These are phyloP conservation scores for Eristalis arbustorum DNA, from an alignment of 2,888 invertebrate genomes.

Conservation along the genomic window DNA sequence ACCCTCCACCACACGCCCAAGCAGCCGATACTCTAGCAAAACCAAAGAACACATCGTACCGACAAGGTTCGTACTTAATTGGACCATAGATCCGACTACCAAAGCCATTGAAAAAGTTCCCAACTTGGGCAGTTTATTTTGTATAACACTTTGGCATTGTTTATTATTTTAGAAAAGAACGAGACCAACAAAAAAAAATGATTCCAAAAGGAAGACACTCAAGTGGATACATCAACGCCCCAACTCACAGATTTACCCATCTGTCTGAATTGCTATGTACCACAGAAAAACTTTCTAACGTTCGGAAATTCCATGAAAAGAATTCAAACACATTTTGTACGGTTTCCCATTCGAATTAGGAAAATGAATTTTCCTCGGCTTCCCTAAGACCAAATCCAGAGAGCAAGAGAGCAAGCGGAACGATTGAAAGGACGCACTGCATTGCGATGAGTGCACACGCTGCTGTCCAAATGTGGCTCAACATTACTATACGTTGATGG, in stretches of 20 bases:
- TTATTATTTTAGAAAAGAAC: constrained; percentile 19
- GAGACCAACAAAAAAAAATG: not conserved
- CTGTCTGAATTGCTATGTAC: not conserved
- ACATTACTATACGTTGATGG: not conserved
- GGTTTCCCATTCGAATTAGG: constrained; percentile 24
- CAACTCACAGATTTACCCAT: not conserved
- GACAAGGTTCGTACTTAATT: not conserved
- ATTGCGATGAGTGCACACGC: not conserved
- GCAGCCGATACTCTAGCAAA: not conserved
- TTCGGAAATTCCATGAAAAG: constrained; percentile 15
- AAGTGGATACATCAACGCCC: constrained; percentile 2
- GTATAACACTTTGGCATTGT: constrained; percentile 38
- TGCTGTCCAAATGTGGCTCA: not conserved
- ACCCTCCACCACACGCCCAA: not conserved
- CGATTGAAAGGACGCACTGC: not conserved
- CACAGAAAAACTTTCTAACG: constrained; percentile 17
- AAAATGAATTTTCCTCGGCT: constrained; percentile 23
- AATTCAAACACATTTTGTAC: constrained; percentile 5
- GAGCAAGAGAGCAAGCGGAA: not conserved
- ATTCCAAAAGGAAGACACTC: constrained; percentile 25
- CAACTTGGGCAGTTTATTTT: constrained; percentile 27
- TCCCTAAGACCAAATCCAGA: not conserved
- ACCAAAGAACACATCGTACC: not conserved
- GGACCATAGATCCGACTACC: constrained; percentile 5
- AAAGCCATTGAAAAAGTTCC: constrained; percentile 7